phyloP scores from a whole-genome alignment of 2,797 vertebrate species.

The Champsocephalus esox region DNA sequence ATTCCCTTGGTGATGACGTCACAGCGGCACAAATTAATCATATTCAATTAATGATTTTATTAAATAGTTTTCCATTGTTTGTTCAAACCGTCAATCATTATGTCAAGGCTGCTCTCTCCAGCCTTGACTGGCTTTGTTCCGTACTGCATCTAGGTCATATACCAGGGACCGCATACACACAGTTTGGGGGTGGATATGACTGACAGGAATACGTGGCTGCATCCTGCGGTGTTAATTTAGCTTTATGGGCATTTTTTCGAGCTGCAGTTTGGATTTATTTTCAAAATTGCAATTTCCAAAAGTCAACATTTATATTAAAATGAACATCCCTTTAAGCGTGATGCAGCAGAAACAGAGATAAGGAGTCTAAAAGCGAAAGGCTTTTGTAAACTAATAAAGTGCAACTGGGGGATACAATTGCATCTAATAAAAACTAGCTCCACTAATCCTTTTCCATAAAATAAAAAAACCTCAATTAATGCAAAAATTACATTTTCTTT shows the following conservation, averaged over 20 bases:
- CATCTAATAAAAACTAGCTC: neutral
- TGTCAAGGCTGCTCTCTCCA: neutral
- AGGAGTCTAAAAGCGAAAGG: conserved; percentile 3
- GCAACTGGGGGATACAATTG: conserved; percentile 31
- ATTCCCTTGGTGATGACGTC: conserved; percentile 2
- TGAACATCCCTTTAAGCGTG: conserved; percentile 2
- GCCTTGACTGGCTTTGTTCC: conserved; percentile 4
- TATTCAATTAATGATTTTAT: neutral
- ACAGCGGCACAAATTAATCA: neutral
- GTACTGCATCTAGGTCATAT: neutral
- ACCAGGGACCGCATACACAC: neutral
- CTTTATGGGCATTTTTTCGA: neutral
- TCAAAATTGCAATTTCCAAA: conserved; percentile 20
- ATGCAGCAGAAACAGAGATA: conserved; percentile 7
- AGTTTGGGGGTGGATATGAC: neutral
- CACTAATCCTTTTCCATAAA: conserved; percentile 19
- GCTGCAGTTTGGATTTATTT: conserved; percentile 14
- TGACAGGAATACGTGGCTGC: neutral
- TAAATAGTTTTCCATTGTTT: neutral
- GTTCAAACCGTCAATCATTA: neutral
- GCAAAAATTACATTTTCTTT: conserved; percentile 2
- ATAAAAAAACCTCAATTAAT: conserved; percentile 7
- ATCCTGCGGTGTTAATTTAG: neutral
- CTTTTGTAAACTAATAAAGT: conserved; percentile 32
- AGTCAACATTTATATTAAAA: conserved; percentile 19